Base-by-base conservation (phyloP, 1,140 invertebrate genomes). In the Drosophila equinoxialis region DNA sequence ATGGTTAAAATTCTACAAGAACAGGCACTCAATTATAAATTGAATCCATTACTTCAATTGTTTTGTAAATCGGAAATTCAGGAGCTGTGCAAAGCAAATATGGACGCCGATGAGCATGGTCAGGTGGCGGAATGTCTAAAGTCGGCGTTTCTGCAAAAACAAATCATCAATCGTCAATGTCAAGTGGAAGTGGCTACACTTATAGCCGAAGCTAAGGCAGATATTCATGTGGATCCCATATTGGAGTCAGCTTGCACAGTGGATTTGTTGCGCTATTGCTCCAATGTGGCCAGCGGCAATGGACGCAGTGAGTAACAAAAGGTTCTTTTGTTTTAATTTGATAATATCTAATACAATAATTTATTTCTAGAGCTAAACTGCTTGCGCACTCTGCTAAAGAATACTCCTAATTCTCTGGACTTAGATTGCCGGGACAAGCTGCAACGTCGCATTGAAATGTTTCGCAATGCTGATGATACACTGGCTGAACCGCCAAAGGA, bases 41-140 rank as follows among this genome's bases (percentile, higher is more conserved):
- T 97, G 42, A 97, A 98, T 94, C 96, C 97, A 10, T 92, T 97
- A 2, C 93, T 98, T 11, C 94, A 95, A 51, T 95, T 95, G 51
- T 93, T 97, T 48, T 99, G 98, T 79, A 93, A 94, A 84, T 93
- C 93, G n/a, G 95, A 95, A 92, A 94, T 95, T 72, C 93, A 94
- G 75, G 94, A 94, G 26, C 94, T 95, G 65, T 95, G 94, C 91
- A 93, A 94, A 69, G 80, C 90, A 7, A 90, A 93, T 71, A 68
- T 77, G 54, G 93, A 93, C 41, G 93, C 93, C 1, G 94, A 94
- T 62, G 93, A 94, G 65, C 92, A 93, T 79, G 95, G 95, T 42
- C 92, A 94, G 90, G 94, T 92, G 10, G 96, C 97, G 91, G 97
- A 98, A 93, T 99, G 98, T 93, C 93, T 99, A 10, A 98, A 98